These are phyloP conservation scores for Agriopis leucophaearia DNA, from an alignment of 2,888 invertebrate species.

Conservation along the genomic window DNA sequence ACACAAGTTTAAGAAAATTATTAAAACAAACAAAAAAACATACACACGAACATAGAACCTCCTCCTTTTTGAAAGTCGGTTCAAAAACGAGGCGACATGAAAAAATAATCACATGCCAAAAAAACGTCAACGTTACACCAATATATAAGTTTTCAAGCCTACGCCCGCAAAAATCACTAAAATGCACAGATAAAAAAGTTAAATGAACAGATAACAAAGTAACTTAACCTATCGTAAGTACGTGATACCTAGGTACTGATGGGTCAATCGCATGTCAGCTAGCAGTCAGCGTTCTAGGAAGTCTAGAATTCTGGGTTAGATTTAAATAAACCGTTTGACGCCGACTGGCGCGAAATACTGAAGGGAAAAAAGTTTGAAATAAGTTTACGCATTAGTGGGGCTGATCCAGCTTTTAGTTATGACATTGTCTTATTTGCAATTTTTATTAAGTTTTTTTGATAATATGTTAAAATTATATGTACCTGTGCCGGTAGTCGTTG, in stretches of 20 bases:
- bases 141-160: not conserved
- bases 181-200: conserved; percentile 31
- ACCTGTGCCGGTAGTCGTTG: too few species aligned
- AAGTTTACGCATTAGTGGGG: conserved; percentile 9
- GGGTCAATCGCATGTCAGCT: conserved; percentile 56
- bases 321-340: conserved; percentile 48
- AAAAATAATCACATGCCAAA: not conserved
- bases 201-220: conserved; percentile 30
- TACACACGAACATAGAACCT: too few species aligned
- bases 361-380: conserved; percentile 15
- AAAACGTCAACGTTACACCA: not conserved
- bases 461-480: too few species aligned
- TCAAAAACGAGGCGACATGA: not conserved
- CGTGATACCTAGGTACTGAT: conserved; percentile 42
- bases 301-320: conserved; percentile 40
- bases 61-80: too few species aligned
- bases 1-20: too few species aligned
- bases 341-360: conserved; percentile 27
- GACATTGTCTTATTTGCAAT: too few species aligned
- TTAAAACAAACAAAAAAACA: too few species aligned
- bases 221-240: conserved; percentile 4
- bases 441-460: too few species aligned
- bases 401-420: not conserved
- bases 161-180: conserved; percentile 14
- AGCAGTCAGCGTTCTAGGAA: conserved; percentile 53